Conservation (phyloP, 1,140 invertebrate genomes). For the Bombus confusus region DNA sequence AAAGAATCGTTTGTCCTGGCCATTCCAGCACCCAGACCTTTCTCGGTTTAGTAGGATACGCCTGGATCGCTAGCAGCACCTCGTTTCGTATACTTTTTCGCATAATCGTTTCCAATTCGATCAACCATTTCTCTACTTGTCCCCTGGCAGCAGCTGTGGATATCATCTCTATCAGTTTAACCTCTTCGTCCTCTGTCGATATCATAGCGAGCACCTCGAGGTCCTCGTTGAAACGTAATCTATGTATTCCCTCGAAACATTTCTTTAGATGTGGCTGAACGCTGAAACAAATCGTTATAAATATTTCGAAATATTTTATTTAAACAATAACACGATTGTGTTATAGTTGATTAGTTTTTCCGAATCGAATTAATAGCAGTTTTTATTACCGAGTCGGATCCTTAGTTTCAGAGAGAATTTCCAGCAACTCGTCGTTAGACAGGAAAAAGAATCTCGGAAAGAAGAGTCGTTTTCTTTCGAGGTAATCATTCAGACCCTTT, state of each 20-base stretch:
- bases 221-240: conserved; percentile 92
- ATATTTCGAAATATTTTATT: too few species aligned
- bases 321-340: too few species aligned
- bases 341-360: too few species aligned
- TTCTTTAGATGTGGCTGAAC: conserved; percentile 98
- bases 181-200: conserved; percentile 94
- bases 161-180: conserved; percentile 90
- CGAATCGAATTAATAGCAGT: not conserved
- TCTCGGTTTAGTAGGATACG: conserved; percentile 87
- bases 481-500: conserved; percentile 95
- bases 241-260: conserved; percentile 96
- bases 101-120: conserved; percentile 95
- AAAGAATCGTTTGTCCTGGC: conserved; percentile 95
- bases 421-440: conserved; percentile 97
- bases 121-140: conserved; percentile 98
- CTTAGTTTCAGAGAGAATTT: conserved; percentile 98
- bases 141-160: conserved; percentile 93
- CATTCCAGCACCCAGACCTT: conserved; percentile 92
- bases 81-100: conserved; percentile 91
- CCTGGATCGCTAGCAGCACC: conserved; percentile 85
- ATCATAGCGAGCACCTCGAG: conserved; percentile 94
- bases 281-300: conserved; percentile 76
- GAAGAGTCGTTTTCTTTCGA: conserved; percentile 97
- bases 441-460: conserved; percentile 99
- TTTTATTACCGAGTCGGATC: conserved; percentile 91